These are phyloP conservation scores for Opisthograptis luteolata DNA, from an alignment of 2,888 invertebrate species.

Conservation along the genomic window DNA sequence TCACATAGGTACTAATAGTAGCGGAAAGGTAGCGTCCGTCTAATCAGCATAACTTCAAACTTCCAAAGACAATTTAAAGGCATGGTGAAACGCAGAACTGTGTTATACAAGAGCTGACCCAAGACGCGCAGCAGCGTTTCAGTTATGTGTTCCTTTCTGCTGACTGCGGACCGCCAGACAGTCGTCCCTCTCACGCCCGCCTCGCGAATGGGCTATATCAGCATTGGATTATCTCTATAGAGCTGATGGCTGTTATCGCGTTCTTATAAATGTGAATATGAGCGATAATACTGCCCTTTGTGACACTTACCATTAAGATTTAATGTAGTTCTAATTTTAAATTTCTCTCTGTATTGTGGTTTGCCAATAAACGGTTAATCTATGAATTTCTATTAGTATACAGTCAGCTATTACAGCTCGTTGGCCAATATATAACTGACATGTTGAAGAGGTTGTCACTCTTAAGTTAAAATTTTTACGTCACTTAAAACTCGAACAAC, in stretches of 20 bases:
- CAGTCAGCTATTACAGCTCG: no score
- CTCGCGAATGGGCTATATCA: slow-evolving; percentile 76
- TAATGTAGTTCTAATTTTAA: no score
- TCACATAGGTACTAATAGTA: neutral
- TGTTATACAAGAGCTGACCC: slow-evolving; percentile 44
- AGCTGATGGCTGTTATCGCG: slow-evolving; percentile 46
- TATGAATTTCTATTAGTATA: no score
- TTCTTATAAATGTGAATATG: no score
- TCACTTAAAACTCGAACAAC: no score
- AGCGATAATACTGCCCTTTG: no score
- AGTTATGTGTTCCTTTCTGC: slow-evolving; percentile 80
- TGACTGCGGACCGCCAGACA: slow-evolving; percentile 77
- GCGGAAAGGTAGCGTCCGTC: neutral
- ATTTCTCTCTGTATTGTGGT: no score
- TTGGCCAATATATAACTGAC: no score
- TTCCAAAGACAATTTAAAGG: slow-evolving; percentile 18
- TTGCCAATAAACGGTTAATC: no score
- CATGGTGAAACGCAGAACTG: slow-evolving; percentile 27
- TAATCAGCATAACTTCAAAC: slow-evolving; percentile 23
- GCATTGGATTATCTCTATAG: slow-evolving; percentile 60
- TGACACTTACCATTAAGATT: no score
- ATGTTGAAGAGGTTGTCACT: no score
- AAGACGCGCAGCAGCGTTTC: slow-evolving; percentile 55
- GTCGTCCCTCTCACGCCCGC: slow-evolving; percentile 73
- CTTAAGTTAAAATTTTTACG: no score